Conservation (phyloP, 2,797 vertebrate genomes). For the Microhierax caerulescens region DNA sequence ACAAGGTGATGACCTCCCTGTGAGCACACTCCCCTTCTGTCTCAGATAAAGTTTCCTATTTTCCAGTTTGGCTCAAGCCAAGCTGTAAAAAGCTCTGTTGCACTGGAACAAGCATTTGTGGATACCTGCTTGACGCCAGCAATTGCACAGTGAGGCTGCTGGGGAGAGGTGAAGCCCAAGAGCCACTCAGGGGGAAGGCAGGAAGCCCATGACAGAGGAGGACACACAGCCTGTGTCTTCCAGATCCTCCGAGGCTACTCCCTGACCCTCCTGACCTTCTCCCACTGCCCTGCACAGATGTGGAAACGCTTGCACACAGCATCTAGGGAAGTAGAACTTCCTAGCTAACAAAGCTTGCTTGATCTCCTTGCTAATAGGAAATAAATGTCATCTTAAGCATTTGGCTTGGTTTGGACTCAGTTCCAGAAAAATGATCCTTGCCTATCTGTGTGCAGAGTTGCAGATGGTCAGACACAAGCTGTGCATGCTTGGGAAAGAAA, state of each 20-base stretch:
- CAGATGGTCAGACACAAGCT: background rate
- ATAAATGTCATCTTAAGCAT: background rate
- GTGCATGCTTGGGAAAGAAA: background rate
- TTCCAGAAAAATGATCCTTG: background rate
- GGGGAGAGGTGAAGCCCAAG: background rate
- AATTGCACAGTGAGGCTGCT: rapidly evolving
- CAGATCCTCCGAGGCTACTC: background rate
- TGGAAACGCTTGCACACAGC: background rate
- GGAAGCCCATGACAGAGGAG: background rate
- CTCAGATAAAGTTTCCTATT: background rate
- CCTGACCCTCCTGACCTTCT: background rate
- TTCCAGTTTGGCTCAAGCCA: background rate
- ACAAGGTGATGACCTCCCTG: background rate
- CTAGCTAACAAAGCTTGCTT: background rate
- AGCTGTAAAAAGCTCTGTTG: background rate
- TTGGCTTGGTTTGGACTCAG: background rate
- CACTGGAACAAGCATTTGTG: background rate
- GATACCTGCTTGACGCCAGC: background rate
- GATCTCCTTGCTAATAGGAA: background rate
- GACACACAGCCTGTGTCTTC: background rate
- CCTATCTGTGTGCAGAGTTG: background rate
- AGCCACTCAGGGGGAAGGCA: background rate
- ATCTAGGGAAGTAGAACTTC: background rate
- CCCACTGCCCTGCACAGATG: background rate
- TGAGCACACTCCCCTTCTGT: background rate